Evolutionary conservation across 2,797 vertebrate species (phyloP), one percentile per base, ranked within the genome.

Genomic region (Clarias pachynema): DNA sequence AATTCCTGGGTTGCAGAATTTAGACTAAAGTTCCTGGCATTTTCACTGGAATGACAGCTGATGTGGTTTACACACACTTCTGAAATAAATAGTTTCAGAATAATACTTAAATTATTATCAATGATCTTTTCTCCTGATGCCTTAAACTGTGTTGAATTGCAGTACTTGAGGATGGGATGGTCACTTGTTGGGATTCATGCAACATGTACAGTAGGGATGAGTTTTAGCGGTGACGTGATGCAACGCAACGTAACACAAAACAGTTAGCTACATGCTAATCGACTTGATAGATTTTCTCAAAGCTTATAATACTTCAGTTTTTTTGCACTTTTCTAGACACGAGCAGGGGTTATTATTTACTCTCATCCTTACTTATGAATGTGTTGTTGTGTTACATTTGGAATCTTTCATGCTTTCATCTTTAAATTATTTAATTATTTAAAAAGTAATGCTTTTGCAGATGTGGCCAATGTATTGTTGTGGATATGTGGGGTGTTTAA

Each of bases 401-500:
- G 57, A 40, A 12, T 74, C 37, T 81, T 85, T 56, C 65, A 60
- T 31, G 20, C 73, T 34, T 70, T 79, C 14, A 18, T 20, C 7
- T 20, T 75, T 31, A 26, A n/a, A 40, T 75, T 53, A 56, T 40
- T 56, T 26, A n/a, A 40, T 75, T 53, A 56, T 40, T 56, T 26
- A 73, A 18, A 18, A 80, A 81, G 78, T 74, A 79, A 75, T 5
- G 69, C 69, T 81, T 83, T 75, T 75, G 57, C 84, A 40, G 72
- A 81, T 4, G 78, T 85, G 60, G 69, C 68, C 84, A 66, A 62
- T 81, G 24, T 73, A n/a, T 53, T 68, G 60, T 75, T 68, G 79
- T 81, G 59, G 84, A 57, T 34, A 20, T 75, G 84, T 85, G 72
- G 60, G 60, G 79, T 65, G 29, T 75, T 20, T 59, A 62, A 57